Base-by-base conservation (phyloP, 2,797 vertebrate species). In the Aplochiton taeniatus region DNA sequence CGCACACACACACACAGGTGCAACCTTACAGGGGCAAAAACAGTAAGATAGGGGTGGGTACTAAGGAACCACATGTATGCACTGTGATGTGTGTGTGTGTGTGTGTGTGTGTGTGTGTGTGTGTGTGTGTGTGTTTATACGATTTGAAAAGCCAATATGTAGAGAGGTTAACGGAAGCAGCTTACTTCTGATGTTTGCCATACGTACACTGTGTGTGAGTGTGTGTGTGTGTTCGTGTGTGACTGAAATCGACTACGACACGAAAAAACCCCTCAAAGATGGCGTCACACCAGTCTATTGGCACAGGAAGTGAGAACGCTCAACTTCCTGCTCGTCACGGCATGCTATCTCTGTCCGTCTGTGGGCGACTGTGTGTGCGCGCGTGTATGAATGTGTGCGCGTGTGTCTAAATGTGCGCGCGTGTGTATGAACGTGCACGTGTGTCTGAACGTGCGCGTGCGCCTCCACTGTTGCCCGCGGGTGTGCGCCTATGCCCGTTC, bases 401-500 rank as follows among this genome's bases (percentile, higher is more conserved):
- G 16, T 9, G 31, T 57, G 53, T 44, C 73, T 74, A 46, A n/a
- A 68, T 57, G 61, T 20, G 59, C n/a, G 68, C 65, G 48, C 58
- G 55, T 58, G 50, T 63, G 58, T 64, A n/a, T n/a, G n/a, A n/a
- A n/a, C n/a, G 56, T 12, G 56, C 10, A 13, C 2, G 54, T 9
- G 11, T 18, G 7, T 17, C 2, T 55, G 14, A 11, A 1, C 11
- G 17, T 13, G 42, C 42, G 16, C 19, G 50, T 53, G 16, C 9
- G 31, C 58, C 49, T 44, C 73, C 72, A 46, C n/a, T 69, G 59
- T 63, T 20, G 59, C n/a, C 61, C 65, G 48, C 58, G 55, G 52
- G 50, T 63, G 58, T 64, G 66, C 67, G 70, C 63, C 66, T 64
- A 58, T 56, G 64, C 78, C 75, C 73, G 82, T 90, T 91, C 87